Conservation (phyloP, 2,888 invertebrate genomes). For the Spilosoma lubricipeda region DNA sequence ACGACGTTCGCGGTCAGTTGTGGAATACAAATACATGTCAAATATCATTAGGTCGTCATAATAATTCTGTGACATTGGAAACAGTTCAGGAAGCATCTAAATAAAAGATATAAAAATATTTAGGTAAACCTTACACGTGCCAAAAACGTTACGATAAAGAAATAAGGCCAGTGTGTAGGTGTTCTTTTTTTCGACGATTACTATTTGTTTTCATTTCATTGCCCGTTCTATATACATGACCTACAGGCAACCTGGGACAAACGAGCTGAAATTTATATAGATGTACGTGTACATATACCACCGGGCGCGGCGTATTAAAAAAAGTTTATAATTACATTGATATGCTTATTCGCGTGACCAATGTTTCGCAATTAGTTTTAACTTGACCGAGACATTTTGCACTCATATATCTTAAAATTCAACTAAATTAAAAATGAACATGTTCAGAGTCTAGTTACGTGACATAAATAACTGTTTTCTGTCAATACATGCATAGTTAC, state of each 20-base stretch:
- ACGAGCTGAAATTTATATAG: too few relatives aligned
- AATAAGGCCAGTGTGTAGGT: constrained; percentile 44
- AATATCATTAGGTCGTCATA: neutral
- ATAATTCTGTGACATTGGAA: neutral
- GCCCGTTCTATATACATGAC: constrained; percentile 23
- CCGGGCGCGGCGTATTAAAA: neutral
- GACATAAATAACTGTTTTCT: too few relatives aligned
- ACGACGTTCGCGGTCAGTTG: too few relatives aligned
- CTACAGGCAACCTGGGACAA: neutral
- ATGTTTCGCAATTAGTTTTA: neutral
- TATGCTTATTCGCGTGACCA: neutral
- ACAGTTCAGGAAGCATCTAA: constrained; percentile 1
- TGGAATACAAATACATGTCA: neutral
- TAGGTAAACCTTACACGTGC: constrained; percentile 21
- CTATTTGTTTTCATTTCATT: constrained; percentile 28
- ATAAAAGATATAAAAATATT: constrained; percentile 24
- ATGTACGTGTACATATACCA: neutral
- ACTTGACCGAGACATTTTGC: neutral
- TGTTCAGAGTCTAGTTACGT: too few relatives aligned
- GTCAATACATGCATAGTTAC: neutral
- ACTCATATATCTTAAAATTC: neutral
- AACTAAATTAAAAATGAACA: too few relatives aligned
- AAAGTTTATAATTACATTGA: neutral
- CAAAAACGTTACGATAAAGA: constrained; percentile 16
- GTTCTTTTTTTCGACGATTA: constrained; percentile 26